Evolutionary conservation across 2,113 vertebrate species (phyloP).

Genomic region (Zosterops pallidus): DNA sequence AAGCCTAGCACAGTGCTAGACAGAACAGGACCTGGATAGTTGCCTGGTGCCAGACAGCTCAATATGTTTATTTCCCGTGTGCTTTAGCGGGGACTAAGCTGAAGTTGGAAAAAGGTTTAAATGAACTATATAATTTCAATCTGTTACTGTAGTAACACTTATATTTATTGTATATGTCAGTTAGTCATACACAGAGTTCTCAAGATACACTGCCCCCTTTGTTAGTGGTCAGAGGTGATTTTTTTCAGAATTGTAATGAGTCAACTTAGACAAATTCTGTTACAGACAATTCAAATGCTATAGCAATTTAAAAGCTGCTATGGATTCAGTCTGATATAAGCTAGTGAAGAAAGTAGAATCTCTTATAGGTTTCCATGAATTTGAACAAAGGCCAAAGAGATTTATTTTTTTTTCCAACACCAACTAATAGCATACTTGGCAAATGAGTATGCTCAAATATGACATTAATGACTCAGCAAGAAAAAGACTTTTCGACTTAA

Average conservation of each 20-base stretch:
- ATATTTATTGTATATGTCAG: constrained; percentile 77
- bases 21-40: constrained; percentile 41
- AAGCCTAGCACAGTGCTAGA: constrained; percentile 45
- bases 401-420: background rate
- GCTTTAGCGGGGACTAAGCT: constrained; percentile 43
- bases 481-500: background rate
- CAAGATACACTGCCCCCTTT: constrained; percentile 63
- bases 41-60: constrained; percentile 73
- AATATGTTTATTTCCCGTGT: constrained; percentile 73
- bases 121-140: constrained; percentile 74
- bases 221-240: constrained; percentile 34
- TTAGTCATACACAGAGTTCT: constrained; percentile 70
- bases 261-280: constrained; percentile 1
- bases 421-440: background rate
- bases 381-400: background rate
- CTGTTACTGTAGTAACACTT: constrained; percentile 57
- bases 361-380: background rate
- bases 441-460: background rate
- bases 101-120: constrained; percentile 66
- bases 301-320: background rate
- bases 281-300: background rate
- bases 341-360: constrained; percentile 1
- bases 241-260: background rate
- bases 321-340: background rate
- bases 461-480: background rate